A percentile compares a stretch with the other conserved stretches of the same genome.
phyloP scores from a whole-genome alignment of 2,888 invertebrate genomes.

The Tetragonisca angustula region DNA sequence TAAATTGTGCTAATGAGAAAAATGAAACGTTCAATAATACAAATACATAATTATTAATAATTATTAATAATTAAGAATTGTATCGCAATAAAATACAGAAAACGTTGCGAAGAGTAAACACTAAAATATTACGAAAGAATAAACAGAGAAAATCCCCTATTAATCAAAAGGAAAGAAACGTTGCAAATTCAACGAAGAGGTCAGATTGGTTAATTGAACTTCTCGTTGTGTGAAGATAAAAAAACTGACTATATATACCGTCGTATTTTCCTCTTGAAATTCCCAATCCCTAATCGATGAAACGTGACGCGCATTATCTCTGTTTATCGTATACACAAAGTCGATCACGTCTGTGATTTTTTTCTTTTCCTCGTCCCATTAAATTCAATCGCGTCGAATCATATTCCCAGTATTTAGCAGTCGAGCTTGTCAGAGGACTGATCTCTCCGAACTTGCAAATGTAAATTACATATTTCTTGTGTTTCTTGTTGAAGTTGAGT shows the following conservation, averaged over 20 bases:
- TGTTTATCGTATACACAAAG: slow-evolving; percentile 30
- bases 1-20: background rate
- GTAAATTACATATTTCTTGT: background rate
- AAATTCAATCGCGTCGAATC: background rate
- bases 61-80: background rate
- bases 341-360: slow-evolving; percentile 7
- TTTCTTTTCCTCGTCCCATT: background rate
- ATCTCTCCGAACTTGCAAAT: background rate
- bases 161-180: background rate
- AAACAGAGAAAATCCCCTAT: background rate
- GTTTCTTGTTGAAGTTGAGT: background rate
- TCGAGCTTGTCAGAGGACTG: background rate
- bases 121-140: background rate
- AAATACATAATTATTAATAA: no score
- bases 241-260: background rate
- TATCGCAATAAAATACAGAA: no score
- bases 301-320: slow-evolving; percentile 40
- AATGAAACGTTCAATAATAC: background rate
- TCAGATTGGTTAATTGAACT: background rate
- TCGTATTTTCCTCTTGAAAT: slow-evolving; percentile 23
- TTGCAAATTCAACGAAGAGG: background rate
- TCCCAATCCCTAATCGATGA: background rate
- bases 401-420: background rate
- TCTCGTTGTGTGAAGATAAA: background rate
- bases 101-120: background rate